Evolutionary conservation across 2,888 invertebrate species (phyloP).

Genomic region (Thereva unica): DNA sequence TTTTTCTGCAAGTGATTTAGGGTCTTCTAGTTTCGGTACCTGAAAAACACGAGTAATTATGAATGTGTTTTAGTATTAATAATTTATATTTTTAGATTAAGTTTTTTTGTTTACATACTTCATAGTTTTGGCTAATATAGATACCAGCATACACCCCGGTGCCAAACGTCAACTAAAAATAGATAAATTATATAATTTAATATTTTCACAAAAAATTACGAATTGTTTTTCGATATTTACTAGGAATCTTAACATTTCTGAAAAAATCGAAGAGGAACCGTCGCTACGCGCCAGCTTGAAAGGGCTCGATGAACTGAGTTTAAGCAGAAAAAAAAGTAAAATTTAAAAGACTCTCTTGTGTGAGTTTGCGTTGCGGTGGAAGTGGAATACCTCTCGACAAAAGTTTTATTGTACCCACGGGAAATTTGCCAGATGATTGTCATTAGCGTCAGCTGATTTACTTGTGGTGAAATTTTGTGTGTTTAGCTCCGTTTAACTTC

Average conservation of each 20-base stretch:
- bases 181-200: constrained; percentile 42
- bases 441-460: no score
- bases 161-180: constrained; percentile 66
- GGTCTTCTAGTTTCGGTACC: constrained; percentile 87
- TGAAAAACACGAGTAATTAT: constrained; percentile 55
- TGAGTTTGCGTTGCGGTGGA: no score
- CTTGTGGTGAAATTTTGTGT: no score
- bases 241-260: constrained; percentile 55
- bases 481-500: no score
- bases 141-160: constrained; percentile 73
- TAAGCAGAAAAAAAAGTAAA: not conserved
- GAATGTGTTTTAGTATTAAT: no score
- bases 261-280: constrained; percentile 6
- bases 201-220: constrained; percentile 3
- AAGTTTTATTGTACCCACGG: no score
- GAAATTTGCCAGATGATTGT: no score
- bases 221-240: constrained; percentile 10
- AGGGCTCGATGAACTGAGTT: constrained; percentile 45
- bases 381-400: no score
- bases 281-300: constrained; percentile 49
- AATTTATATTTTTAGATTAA: not conserved
- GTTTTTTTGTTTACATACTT: constrained; percentile 59
- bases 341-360: not conserved
- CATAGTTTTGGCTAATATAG: constrained; percentile 74
- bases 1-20: constrained; percentile 51